phyloP scores from a whole-genome alignment of 2,113 vertebrate genomes.

The Chlorocebus sabaeus region DNA sequence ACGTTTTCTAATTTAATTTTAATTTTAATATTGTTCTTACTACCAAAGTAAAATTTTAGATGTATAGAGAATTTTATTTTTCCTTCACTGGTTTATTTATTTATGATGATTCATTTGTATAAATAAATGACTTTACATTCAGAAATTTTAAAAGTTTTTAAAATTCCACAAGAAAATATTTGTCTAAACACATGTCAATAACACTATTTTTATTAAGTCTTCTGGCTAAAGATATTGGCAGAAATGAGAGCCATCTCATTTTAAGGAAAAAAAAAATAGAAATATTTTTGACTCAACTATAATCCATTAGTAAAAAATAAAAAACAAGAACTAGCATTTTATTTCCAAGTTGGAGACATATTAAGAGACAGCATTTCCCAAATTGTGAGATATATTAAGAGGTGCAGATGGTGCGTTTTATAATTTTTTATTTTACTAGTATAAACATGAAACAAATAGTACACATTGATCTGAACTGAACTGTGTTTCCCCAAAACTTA shows the following conservation, averaged over 20 bases:
- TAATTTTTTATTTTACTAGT: background rate
- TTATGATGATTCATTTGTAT: background rate
- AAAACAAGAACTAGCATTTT: background rate
- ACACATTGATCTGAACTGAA: background rate
- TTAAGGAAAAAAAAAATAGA: background rate
- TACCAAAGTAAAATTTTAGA: background rate
- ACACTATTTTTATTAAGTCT: background rate
- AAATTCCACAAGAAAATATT: background rate
- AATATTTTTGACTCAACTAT: background rate
- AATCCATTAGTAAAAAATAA: background rate
- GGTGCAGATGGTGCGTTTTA: background rate
- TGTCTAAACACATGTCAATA: background rate
- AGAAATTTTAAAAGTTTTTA: background rate
- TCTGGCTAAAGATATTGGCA: background rate
- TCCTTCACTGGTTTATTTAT: background rate
- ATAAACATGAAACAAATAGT: background rate
- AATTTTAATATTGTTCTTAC: background rate
- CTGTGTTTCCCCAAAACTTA: background rate
- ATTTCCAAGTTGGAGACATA: background rate
- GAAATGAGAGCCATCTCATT: background rate
- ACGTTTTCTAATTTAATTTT: background rate
- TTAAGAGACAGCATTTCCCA: background rate
- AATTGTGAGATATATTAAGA: background rate
- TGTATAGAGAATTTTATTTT: background rate
- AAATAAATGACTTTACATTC: background rate